Evolutionary conservation across 2,113 vertebrate genomes (phyloP).

Genomic region (Limnothrissa miodon): DNA sequence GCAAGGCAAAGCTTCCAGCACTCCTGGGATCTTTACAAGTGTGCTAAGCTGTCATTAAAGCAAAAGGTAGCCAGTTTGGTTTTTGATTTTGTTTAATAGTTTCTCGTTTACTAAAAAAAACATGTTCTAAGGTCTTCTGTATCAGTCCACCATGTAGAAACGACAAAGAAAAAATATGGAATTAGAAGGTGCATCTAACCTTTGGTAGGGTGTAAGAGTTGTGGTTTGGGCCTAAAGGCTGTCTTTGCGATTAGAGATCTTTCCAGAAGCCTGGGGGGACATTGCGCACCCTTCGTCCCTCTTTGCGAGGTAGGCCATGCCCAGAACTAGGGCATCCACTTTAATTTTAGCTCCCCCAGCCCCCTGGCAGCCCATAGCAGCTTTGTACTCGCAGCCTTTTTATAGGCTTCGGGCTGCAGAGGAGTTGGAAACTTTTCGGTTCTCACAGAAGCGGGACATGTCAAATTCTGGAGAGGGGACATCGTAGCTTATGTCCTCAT

Average conservation of each 20-base stretch:
- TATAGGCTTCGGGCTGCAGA: slow-evolving; percentile 43
- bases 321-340: slow-evolving; percentile 68
- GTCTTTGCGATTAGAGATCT: neutral
- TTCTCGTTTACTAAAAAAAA: too few species aligned
- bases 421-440: slow-evolving; percentile 56
- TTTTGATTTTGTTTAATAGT: too few species aligned
- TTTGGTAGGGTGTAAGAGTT: too few species aligned
- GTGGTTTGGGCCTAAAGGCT: neutral
- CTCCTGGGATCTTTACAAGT: too few species aligned
- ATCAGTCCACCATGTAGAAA: too few species aligned
- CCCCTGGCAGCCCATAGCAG: slow-evolving; percentile 62
- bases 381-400: slow-evolving; percentile 63
- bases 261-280: neutral
- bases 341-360: slow-evolving; percentile 73
- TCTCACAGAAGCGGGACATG: slow-evolving; percentile 50
- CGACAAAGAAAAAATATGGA: too few species aligned
- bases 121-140: too few species aligned
- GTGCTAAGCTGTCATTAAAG: too few species aligned
- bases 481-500: slow-evolving; percentile 30
- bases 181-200: too few species aligned
- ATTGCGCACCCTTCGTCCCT: slow-evolving; percentile 42
- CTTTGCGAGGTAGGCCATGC: slow-evolving; percentile 58
- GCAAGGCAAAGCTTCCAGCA: too few species aligned
- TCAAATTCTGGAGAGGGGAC: slow-evolving; percentile 27
- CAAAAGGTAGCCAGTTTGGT: too few species aligned